Evolutionary conservation across 2,113 vertebrate species (phyloP).

Genomic region (Rousettus leschenaultii): DNA sequence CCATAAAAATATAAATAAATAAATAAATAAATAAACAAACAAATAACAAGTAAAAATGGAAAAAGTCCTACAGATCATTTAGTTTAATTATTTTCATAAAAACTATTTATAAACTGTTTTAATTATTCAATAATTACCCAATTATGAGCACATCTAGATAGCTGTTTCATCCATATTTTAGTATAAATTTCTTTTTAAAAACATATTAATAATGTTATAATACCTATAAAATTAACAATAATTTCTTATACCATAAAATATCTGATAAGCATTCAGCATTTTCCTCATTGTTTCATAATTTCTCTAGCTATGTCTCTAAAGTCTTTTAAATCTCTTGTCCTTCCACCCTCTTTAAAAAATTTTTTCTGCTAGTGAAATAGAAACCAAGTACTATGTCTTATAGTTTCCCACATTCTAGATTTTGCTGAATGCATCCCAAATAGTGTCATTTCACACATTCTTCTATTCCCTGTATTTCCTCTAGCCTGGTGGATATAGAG

Average conservation of each 20-base stretch:
- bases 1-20: too few species aligned
- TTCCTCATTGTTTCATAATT: neutral
- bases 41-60: neutral
- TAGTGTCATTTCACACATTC: neutral
- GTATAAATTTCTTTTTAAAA: neutral
- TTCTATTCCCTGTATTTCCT: neutral
- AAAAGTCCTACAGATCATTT: neutral
- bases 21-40: too few species aligned
- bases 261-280: neutral
- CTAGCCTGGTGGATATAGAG: neutral
- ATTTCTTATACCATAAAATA: neutral
- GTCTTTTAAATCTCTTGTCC: neutral
- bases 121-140: neutral
- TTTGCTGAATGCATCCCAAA: neutral
- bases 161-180: neutral
- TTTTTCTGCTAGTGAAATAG: neutral
- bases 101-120: neutral
- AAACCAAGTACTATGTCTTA: neutral
- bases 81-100: neutral
- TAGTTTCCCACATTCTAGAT: neutral
- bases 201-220: neutral
- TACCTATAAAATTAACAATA: neutral
- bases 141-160: neutral
- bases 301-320: neutral
- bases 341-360: neutral